Conservation (phyloP, 2,797 vertebrate genomes). For the Gadopsis marmoratus region DNA sequence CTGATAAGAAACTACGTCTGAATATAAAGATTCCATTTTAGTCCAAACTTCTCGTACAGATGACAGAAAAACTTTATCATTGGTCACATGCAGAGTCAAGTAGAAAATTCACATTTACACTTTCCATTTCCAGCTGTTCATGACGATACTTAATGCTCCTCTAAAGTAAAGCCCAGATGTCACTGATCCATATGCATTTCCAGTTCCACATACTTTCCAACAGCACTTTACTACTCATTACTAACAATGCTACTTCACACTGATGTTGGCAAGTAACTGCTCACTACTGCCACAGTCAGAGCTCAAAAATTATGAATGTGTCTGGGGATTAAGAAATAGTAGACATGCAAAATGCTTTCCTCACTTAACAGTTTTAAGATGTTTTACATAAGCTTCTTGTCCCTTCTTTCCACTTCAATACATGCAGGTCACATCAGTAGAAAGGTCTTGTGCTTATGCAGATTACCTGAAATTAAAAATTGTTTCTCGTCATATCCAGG, state of each 20-base stretch:
- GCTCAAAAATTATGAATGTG: neutral
- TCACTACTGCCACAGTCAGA: neutral
- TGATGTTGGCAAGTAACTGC: neutral
- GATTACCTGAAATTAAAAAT: neutral
- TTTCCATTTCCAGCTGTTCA: neutral
- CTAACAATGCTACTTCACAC: neutral
- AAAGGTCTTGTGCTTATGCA: neutral
- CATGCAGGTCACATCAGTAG: neutral
- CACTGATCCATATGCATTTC: constrained; percentile 8
- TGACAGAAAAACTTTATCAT: no score
- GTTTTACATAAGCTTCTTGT: neutral
- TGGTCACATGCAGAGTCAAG: no score
- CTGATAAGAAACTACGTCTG: neutral
- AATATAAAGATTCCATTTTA: neutral
- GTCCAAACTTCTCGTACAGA: no score
- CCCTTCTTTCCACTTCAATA: neutral
- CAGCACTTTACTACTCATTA: neutral
- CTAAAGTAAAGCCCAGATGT: neutral
- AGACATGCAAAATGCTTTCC: neutral
- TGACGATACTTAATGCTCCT: neutral
- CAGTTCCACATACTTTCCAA: neutral
- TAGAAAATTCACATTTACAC: neutral
- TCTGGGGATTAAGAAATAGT: neutral
- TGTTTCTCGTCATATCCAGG: neutral
- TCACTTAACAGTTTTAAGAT: constrained; percentile 11